Evolutionary conservation across 2,888 invertebrate species (phyloP), one percentile per base, ranked within the genome.

Genomic region (Cosmorhoe ocellata): DNA sequence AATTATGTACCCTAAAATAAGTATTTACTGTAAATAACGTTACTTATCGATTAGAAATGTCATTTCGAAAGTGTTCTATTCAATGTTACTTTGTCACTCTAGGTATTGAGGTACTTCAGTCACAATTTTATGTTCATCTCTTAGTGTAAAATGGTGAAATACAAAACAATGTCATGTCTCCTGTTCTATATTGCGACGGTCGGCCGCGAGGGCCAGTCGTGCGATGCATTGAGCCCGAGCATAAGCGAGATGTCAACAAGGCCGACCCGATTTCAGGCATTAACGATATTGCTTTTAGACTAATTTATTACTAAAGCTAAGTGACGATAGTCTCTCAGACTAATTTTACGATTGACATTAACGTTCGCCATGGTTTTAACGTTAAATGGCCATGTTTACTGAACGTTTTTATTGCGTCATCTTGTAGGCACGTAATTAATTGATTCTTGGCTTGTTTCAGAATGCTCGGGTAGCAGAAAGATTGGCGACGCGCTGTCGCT

Each of bases 181-280:
- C 28, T 44, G n/a, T 0, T 32, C 40, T 41, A 44, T 66, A 69
- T 61, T 59, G 63, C 61, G 67, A 62, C 59, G 59, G 54, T 57
- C 58, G 37, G 24, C 36, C 58, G 58, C 52, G 58, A 56, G 57
- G 50, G 53, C 61, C 63, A 61, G 59, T 58, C 59, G 64, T 66
- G 77, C 83, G 79, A 79, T 83, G 81, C 81, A 81, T 76, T 85
- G 84, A 85, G 81, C 85, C 84, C 82, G 74, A 74, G 69, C 68
- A 58, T 46, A 39, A 43, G 51, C 45, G 68, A 73, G 73, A 72
- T 81, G 82, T 85, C 84, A 83, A 85, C 84, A 83, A 81, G 82
- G 81, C 73, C 81, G 74, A 66, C 69, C 71, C 67, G 70, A 67
- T 74, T 75, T 74, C 66, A 71, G 67, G 70, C 79, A 72, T 78